Evolutionary conservation across 2,797 vertebrate species (phyloP), one percentile per base, ranked within the genome.

Genomic region (Tenualosa ilisha): DNA sequence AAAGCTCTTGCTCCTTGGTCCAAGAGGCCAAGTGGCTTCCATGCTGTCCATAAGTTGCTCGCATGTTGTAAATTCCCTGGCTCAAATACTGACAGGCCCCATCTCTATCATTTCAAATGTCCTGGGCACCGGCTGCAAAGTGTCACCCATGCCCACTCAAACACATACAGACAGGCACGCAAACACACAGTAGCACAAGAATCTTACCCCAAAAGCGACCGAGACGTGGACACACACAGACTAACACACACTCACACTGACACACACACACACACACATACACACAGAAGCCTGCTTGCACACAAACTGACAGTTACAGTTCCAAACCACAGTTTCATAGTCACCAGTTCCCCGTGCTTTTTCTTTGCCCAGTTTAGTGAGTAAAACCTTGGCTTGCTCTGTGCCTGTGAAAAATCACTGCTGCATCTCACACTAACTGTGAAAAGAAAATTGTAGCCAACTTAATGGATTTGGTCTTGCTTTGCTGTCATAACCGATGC

Each of bases 11-110:
- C 65, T 82, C 43, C 24, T 72, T 72, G 31, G 26, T 82, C 53
- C 51, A 65, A 68, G 40, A 13, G 49, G 40, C 37, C 53, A 43
- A 65, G 51, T 20, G 46, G 12, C 37, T 81, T 86, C 75, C 85
- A 82, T 83, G 63, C 81, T 81, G 75, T 84, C 40, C 37, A 37
- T 81, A 83, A 87, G 81, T 82, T 65, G 24, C 63, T 81, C 56
- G 81, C 17, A 5, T 81, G 75, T 75, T 85, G 87, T 81, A 79
- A 72, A 79, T 20, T 79, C 72, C 17, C 17, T 79, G 72, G 72
- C 72, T 46, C 20, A 17, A 79, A 22, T 43, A 37, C 20, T 79
- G 72, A 79, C 72, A 79, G 40, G 72, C 40, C 72, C 40, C 72
- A 22, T 46, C 72, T 43, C 40, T 43, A n/a, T 79, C 40, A 46